Evolutionary conservation across 2,888 invertebrate genomes (phyloP), one percentile per base, ranked within the genome.

Genomic region (Apoda limacodes): DNA sequence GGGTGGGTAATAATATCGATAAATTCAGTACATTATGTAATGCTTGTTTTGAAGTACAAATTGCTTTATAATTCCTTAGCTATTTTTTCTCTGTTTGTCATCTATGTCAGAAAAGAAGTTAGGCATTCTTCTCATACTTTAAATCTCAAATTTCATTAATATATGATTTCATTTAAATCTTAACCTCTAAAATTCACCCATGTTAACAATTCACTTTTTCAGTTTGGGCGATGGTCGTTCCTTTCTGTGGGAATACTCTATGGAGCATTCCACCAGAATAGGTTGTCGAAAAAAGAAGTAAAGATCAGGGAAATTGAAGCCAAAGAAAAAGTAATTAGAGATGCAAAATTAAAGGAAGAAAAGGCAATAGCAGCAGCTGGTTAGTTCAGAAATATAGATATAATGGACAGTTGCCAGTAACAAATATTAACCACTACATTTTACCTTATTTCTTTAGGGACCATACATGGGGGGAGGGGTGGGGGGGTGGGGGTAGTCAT

Each of bases 191-290:
- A 5, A 2, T 27, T 32, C n/a, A n/a, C n/a, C n/a, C n/a, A n/a
- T n/a, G 28, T 37, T 30, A 29, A 25, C 5, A 5, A 13, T 14
- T 6, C 5, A 33, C 10, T 9, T 7, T 68, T 81, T 5, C 64
- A 92, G 91, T 91, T 92, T 54, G 87, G 88, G 35, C 84, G 94
- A 58, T 94, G 93, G 92, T 88, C 88, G 32, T 82, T 93, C 53
- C 82, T 94, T 3, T 60, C 83, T 0, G 76, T 83, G 0, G 93
- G 93, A 15, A 71, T 94, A 40, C 55, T 86, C 1, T 94, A 92
- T 46, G 94, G 93, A 28, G 84, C 86, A 1, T 85, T 87, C 60
- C 85, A 90, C 61, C 88, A 91, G 45, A 85, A 59, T 57, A 82
- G 89, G 30, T 74, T 90, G 2, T 82, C 86, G 17, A 89, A 82